Evolutionary conservation across 2,888 invertebrate genomes (phyloP).

Genomic region (Mellilla xanthometata): DNA sequence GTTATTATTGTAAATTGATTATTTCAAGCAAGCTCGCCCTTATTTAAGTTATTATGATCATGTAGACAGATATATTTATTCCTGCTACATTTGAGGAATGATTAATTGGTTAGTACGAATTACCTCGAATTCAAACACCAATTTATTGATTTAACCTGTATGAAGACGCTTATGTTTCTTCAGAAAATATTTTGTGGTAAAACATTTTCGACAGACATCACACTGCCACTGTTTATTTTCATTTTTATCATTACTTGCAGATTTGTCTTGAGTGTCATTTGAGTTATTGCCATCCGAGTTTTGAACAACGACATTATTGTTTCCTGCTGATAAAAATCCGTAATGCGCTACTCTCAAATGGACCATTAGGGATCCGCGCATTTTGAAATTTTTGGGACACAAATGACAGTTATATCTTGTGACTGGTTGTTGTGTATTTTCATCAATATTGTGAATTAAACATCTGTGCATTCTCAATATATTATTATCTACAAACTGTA

Average conservation of each 20-base stretch:
- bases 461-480: slow-evolving; percentile 89
- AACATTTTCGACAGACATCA: slow-evolving; percentile 91
- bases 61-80: no score
- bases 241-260: slow-evolving; percentile 49
- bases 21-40: no score
- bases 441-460: slow-evolving; percentile 84
- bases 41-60: no score
- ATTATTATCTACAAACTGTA: slow-evolving; percentile 86
- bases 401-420: slow-evolving; percentile 87
- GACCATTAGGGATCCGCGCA: slow-evolving; percentile 91
- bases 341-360: slow-evolving; percentile 91
- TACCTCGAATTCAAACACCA: slow-evolving; percentile 70
- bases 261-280: slow-evolving; percentile 41
- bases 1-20: no score
- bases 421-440: slow-evolving; percentile 53
- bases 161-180: slow-evolving; percentile 94
- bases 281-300: slow-evolving; percentile 38
- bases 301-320: slow-evolving; percentile 30
- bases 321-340: slow-evolving; percentile 74
- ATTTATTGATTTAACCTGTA: slow-evolving; percentile 84
- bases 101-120: slow-evolving; percentile 68
- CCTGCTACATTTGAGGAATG: no score
- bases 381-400: slow-evolving; percentile 90
- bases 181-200: slow-evolving; percentile 94
- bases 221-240: slow-evolving; percentile 93